These are phyloP conservation scores for Delichon dasypus DNA, from an alignment of 2,797 vertebrate species.

Conservation along the genomic window DNA sequence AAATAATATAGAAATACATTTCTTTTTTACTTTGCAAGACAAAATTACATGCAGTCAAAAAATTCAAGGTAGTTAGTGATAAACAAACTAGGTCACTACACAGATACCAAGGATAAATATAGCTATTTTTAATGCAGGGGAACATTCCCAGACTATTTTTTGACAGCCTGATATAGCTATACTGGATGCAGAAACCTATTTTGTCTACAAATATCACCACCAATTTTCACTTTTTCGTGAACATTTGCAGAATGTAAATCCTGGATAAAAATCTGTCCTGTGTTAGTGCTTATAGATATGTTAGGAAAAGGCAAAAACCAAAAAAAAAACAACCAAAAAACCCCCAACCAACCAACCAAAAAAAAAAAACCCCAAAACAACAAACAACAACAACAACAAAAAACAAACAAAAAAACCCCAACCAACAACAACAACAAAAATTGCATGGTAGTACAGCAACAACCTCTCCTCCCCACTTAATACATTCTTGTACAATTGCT, in stretches of 20 bases:
- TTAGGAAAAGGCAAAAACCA: neutral
- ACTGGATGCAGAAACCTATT: neutral
- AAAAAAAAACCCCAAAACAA: no score
- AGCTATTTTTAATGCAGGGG: neutral
- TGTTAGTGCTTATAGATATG: neutral
- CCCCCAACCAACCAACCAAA: no score
- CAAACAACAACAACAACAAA: no score
- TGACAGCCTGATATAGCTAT: neutral
- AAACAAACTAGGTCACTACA: constrained; percentile 1
- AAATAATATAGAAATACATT: neutral
- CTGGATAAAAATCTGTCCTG: neutral
- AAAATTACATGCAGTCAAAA: neutral
- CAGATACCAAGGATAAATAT: neutral
- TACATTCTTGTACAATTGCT: neutral
- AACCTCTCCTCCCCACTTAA: neutral
- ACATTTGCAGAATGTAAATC: neutral
- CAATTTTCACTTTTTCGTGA: neutral
- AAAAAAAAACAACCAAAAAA: neutral
- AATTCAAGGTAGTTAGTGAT: neutral
- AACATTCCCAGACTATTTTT: neutral
- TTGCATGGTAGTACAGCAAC: neutral
- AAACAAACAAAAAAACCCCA: no score
- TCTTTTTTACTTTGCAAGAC: neutral
- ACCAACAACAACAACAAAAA: neutral
- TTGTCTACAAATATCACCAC: neutral